These are phyloP conservation scores for Aphaenogaster ashmeadi DNA, from an alignment of 1,140 invertebrate species.

Conservation along the genomic window DNA sequence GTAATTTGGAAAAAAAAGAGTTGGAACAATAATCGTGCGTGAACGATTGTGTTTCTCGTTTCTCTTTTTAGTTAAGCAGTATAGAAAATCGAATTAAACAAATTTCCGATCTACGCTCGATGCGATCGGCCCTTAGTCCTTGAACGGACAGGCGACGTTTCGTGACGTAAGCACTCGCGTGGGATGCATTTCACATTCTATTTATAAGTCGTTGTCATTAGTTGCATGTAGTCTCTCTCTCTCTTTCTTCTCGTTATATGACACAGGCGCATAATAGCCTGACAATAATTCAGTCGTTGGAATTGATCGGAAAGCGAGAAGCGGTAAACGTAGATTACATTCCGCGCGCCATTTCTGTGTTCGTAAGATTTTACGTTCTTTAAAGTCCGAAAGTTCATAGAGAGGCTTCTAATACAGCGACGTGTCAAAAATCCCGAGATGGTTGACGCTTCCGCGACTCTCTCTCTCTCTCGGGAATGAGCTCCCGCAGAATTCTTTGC, in stretches of 20 bases:
- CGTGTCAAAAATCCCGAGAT: neutral
- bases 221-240: conserved; percentile 14
- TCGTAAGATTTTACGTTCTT: neutral
- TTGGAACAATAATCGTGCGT: no score
- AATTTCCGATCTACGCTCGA: conserved; percentile 1
- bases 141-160: conserved; percentile 31
- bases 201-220: conserved; percentile 60
- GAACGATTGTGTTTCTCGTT: neutral
- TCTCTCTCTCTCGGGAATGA: neutral
- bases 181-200: conserved; percentile 57
- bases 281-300: conserved; percentile 32
- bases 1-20: neutral
- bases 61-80: neutral
- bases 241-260: neutral
- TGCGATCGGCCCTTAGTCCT: conserved; percentile 35
- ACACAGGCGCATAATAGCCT: conserved; percentile 8
- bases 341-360: neutral
- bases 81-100: neutral
- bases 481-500: neutral
- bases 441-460: neutral
- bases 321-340: neutral
- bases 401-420: neutral
- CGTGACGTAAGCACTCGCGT: conserved; percentile 56
- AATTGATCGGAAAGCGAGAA: conserved; percentile 14
- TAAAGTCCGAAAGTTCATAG: neutral